These are phyloP conservation scores for Atta cephalotes DNA, from an alignment of 1,140 invertebrate genomes.

Conservation along the genomic window DNA sequence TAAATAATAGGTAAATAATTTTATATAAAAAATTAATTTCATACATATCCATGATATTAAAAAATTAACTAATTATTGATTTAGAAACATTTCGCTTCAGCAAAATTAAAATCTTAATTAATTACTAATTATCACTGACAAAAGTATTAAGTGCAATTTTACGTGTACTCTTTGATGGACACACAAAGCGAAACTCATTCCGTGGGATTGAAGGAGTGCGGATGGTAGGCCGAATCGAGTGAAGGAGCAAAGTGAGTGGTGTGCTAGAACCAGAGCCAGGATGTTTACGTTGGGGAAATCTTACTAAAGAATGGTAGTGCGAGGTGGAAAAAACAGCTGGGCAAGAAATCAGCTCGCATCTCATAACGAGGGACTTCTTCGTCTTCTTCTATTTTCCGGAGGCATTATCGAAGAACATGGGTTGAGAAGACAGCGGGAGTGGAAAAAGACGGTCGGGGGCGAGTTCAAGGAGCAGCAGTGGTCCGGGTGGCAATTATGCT, in stretches of 20 bases:
- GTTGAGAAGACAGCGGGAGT: slow-evolving; percentile 10
- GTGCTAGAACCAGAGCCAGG: slow-evolving; percentile 65
- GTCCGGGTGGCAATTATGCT: slow-evolving; percentile 73
- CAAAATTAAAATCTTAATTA: background rate
- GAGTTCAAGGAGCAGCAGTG: slow-evolving; percentile 23
- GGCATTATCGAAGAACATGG: slow-evolving; percentile 31
- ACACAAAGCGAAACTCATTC: slow-evolving; percentile 64
- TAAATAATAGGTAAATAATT: background rate
- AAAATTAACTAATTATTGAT: background rate
- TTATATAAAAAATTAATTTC: background rate
- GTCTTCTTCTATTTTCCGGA: slow-evolving; percentile 53
- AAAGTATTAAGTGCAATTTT: slow-evolving; percentile 45
- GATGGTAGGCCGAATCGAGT: slow-evolving; percentile 53
- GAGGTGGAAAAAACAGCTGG: slow-evolving; percentile 59
- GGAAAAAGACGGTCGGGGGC: background rate
- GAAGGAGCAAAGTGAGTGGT: slow-evolving; percentile 67
- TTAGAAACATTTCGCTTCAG: background rate
- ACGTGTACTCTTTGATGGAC: slow-evolving; percentile 58
- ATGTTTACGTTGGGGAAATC: slow-evolving; percentile 80
- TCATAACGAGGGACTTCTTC: slow-evolving; percentile 71
- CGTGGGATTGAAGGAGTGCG: slow-evolving; percentile 65
- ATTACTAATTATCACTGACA: background rate
- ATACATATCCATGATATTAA: background rate
- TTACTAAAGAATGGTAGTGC: slow-evolving; percentile 73
- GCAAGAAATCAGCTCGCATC: slow-evolving; percentile 75